Evolutionary conservation across 2,888 invertebrate species (phyloP), one percentile per base, ranked within the genome.

Genomic region (Druceiella hillmani): DNA sequence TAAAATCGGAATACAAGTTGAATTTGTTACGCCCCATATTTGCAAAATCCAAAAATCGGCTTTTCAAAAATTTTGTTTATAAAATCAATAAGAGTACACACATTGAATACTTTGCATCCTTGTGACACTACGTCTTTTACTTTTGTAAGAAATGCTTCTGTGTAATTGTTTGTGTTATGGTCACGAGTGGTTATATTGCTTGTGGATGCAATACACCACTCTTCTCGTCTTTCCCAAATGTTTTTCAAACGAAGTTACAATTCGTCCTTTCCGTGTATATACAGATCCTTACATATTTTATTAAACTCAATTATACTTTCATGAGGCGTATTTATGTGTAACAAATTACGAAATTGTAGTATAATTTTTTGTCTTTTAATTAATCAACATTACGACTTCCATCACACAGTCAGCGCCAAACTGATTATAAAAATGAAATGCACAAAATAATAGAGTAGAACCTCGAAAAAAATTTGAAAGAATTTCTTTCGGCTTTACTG

Each of bases 61-160:
- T 36, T 35, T 43, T 43, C 39, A 29, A 45, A 45, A 28, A 30
- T 40, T 10, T 17, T 17, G 16, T 35, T 36, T 9, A 45, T 38
- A 15, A 43, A 45, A 16, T 40, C 40, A 13, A 45, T 22, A 17
- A 45, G 28, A 20, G 45, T 40, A 35, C 42, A 45, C 14, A 26
- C 25, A 30, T 45, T 40, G 27, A 45, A 45, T 10, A 26, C 43
- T 43, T 38, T 44, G 26, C 43, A 45, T 34, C 45, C 31, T 20
- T 45, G 42, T 15, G 40, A 17, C 26, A 43, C 33, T 11, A 45
- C 35, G 12, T 45, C 38, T 36, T 43, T 43, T 11, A 45, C 16
- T 29, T 43, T 38, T n/a, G 36, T 11, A 16, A 44, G 36, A 17
- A 40, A 42, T n/a, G 44, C 35, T 29, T 45, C 36, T 9, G 26